Conservation (phyloP, 2,888 invertebrate species). For the Stomorhina lunata region DNA sequence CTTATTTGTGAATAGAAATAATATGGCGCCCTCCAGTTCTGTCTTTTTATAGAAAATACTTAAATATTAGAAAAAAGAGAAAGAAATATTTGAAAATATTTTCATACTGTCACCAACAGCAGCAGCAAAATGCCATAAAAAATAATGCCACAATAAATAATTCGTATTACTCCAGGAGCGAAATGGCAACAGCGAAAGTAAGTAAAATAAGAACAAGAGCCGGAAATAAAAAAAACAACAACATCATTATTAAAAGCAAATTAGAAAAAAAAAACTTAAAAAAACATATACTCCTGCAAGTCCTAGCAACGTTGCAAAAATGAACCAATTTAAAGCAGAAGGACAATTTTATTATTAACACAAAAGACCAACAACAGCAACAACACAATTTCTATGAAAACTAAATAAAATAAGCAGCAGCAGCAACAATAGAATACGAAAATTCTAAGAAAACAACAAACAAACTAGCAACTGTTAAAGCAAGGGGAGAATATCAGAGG, state of each 20-base stretch:
- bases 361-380: too few species aligned
- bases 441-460: background rate
- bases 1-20: slow-evolving; percentile 13
- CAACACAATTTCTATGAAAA: background rate
- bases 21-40: background rate
- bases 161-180: slow-evolving; percentile 50
- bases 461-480: background rate
- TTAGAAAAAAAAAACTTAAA: slow-evolving; percentile 52
- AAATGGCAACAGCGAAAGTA: too few species aligned
- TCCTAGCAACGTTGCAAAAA: slow-evolving; percentile 21
- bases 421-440: slow-evolving; percentile 7
- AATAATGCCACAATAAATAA: slow-evolving; percentile 63
- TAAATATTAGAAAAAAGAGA: background rate
- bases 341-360: slow-evolving; percentile 38
- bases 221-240: background rate
- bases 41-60: too few species aligned
- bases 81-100: slow-evolving; percentile 45
- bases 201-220: background rate
- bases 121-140: slow-evolving; percentile 48
- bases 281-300: slow-evolving; percentile 15
- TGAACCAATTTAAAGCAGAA: slow-evolving; percentile 49
- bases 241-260: slow-evolving; percentile 60
- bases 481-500: background rate
- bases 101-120: slow-evolving; percentile 56
- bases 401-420: background rate